Base-by-base conservation (phyloP, 2,797 vertebrate genomes). In the Chaetophractus vellerosus region DNA sequence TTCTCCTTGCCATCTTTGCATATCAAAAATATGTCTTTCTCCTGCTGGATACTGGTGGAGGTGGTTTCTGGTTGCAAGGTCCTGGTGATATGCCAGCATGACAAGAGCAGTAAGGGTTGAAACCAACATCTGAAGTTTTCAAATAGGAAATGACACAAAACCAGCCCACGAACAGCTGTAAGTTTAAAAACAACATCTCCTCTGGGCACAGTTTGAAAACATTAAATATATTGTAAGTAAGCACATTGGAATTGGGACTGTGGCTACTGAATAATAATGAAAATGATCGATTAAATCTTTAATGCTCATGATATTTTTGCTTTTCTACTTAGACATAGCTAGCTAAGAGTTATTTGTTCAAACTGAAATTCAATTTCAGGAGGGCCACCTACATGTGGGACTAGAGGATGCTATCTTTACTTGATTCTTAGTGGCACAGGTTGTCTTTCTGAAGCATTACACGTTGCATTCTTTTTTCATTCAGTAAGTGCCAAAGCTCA, bases 121-220 rank as follows among this genome's bases (percentile, higher is more conserved):
- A 75, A 94, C 88, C 23, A 91, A 71, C 59, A 33, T 28, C 75
- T 94, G 59, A 91, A 23, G 19, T 84, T 93, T 96, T 97, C 64
- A 91, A 72, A 79, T 63, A 78, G 88, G 85, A 95, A 97, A 92
- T 82, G 80, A 79, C 48, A 81, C 26, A 71, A 89, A 90, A 71
- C 31, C 82, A 94, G 88, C 75, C 36, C 19, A 50, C 89, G 48
- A 45, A 90, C 75, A 97, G 75, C 86, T 90, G 68, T 6, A 16
- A 57, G 10, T 87, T 88, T 76, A 68, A 92, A 94, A 91, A 74
- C 1, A 84, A 38, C 16, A 64, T 24, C 52, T 61, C 52, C 90
- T 81, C 59, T 45, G 72, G 57, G 66, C 50, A 59, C 3, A 9
- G 19, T 71, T 82, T 71, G 28, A 21, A 63, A 80, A 71, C 31